Base-by-base conservation (phyloP, 2,797 vertebrate species). In the Argya squamiceps region DNA sequence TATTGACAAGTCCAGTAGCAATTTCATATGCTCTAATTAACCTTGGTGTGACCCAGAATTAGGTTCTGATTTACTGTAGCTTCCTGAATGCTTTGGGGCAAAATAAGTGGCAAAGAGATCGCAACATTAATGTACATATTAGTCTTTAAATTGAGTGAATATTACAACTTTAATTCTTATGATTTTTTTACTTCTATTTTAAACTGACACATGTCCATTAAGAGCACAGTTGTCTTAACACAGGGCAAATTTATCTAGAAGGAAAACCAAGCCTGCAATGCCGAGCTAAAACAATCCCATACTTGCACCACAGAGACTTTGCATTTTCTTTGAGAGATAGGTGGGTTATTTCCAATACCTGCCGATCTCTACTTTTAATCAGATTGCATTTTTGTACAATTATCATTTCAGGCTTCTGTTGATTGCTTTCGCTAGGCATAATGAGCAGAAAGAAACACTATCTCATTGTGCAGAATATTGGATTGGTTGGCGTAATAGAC, bases 381-480 rank as follows among this genome's bases (percentile, higher is more conserved):
- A 97, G 96, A 97, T 97, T 88, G 93, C 84, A 94, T 95, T 96
- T 97, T 91, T 93, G 82, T 94, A 91, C 91, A 96, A 97, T 96
- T 96, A 97, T 97, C 89, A 97, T 97, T 96, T 97, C 91, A 97
- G 93, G 68, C 79, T 94, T 95, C 91, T 97, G 92, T 95, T 97
- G 96, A 97, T 97, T 96, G 92, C 93, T 97, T 97, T 94, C 30
- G 15, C 88, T 81, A 95, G 90, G 83, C 81, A 88, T 96, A 96
- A 95, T 93, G 96, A 97, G 81, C 56, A 88, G 89, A 94, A 91
- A 97, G 91, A 96, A 97, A 96, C 96, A 96, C 89, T 97, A 95
- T 97, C 95, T 96, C 94, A 97, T 96, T 95, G 95, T 97, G 93
- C 84, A 82, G 96, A 96, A 97, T 96, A 97, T 97, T 96, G 97